Evolutionary conservation across 1,140 invertebrate species (phyloP).

Genomic region (Apis dorsata): DNA sequence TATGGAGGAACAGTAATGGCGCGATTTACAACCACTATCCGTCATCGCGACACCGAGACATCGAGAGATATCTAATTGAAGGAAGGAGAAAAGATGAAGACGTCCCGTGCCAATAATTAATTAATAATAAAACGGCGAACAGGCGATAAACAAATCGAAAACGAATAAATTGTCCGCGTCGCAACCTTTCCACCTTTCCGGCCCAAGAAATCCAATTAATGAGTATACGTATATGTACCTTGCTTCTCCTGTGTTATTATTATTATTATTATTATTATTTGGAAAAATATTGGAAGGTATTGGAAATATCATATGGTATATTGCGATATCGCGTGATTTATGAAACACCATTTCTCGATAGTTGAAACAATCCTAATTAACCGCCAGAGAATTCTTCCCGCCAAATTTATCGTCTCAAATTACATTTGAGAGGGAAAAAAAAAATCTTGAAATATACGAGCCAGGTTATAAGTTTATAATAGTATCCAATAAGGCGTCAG

Average conservation of each 20-base stretch:
- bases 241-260: too few species aligned
- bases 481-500: slow-evolving; percentile 10
- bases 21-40: slow-evolving; percentile 51
- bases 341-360: background rate
- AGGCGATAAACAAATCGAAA: background rate
- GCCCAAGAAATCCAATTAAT: slow-evolving; percentile 55
- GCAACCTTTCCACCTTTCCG: slow-evolving; percentile 40
- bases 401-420: slow-evolving; percentile 18
- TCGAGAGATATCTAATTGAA: slow-evolving; percentile 40
- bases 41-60: slow-evolving; percentile 46
- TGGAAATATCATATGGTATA: slow-evolving; percentile 10
- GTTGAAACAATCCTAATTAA: slow-evolving; percentile 23
- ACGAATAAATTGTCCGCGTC: slow-evolving; percentile 46
- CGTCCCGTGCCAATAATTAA: slow-evolving; percentile 53
- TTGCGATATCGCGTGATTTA: slow-evolving; percentile 15
- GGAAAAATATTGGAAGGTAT: too few species aligned
- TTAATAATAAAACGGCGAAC: slow-evolving; percentile 57
- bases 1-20: slow-evolving; percentile 24
- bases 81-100: slow-evolving; percentile 47
- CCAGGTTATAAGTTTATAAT: background rate
- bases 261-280: background rate
- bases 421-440: background rate
- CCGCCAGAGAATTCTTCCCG: background rate
- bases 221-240: slow-evolving; percentile 20
- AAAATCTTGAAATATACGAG: background rate